These are phyloP conservation scores for Empidonax alnorum DNA, from an alignment of 2,113 vertebrate species.

Conservation along the genomic window DNA sequence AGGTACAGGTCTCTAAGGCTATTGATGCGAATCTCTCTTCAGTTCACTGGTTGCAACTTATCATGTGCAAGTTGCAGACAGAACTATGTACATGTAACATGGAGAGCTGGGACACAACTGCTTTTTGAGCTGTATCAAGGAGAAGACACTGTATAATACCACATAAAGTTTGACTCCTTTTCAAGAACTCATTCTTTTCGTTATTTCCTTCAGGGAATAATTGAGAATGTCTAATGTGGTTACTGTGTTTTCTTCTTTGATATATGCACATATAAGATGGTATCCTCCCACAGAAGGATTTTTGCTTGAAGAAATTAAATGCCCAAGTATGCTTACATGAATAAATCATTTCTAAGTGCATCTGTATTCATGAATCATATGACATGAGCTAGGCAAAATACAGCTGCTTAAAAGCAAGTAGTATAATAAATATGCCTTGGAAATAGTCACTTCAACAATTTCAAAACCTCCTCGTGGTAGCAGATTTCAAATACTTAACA, in stretches of 20 bases:
- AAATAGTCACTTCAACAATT: background rate
- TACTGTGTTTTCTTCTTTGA: background rate
- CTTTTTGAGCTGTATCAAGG: background rate
- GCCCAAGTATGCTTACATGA: background rate
- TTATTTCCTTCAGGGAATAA: conserved; percentile 10
- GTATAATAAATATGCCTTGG: background rate
- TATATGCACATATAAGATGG: background rate
- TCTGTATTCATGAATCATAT: background rate
- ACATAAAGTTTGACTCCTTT: background rate
- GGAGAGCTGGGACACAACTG: background rate
- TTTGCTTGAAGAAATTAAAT: conserved; percentile 18
- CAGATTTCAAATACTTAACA: background rate
- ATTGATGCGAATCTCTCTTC: background rate
- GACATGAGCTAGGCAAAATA: background rate
- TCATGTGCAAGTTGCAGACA: background rate
- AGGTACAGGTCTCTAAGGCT: background rate
- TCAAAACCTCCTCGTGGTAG: background rate
- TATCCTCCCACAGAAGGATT: conserved; percentile 9
- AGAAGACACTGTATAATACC: background rate
- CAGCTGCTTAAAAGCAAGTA: background rate
- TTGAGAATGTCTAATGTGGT: conserved; percentile 1
- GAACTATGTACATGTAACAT: background rate
- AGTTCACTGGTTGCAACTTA: background rate
- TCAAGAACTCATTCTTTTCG: background rate
- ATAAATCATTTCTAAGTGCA: background rate